A percentile compares a stretch with the other conserved stretches of the same genome.
Evolutionary conservation across 1,140 invertebrate species (phyloP).

Genomic region (Drosophila kikkawai): DNA sequence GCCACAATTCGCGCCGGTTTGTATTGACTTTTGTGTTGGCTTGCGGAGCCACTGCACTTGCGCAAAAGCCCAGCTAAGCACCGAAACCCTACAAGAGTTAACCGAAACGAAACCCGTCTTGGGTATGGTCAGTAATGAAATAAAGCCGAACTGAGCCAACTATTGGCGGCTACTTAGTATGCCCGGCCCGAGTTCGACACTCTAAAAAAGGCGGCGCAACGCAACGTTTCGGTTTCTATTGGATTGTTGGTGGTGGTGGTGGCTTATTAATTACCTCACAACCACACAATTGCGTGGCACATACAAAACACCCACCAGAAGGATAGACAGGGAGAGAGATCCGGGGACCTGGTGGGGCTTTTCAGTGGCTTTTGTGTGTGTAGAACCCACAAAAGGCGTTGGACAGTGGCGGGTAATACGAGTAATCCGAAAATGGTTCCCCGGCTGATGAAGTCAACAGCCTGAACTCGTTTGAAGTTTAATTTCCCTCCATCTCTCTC

Average conservation of each 20-base stretch:
- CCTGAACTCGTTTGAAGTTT: slow-evolving; percentile 46
- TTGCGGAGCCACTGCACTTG: slow-evolving; percentile 44
- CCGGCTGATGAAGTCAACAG: slow-evolving; percentile 65
- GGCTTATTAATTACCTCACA: slow-evolving; percentile 81
- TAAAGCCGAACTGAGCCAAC: slow-evolving; percentile 47
- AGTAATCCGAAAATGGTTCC: slow-evolving; percentile 78
- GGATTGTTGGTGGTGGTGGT: slow-evolving; percentile 48
- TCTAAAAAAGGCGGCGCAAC: slow-evolving; percentile 32
- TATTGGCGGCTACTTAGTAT: slow-evolving; percentile 67
- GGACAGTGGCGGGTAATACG: slow-evolving; percentile 65
- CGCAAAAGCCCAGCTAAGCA: slow-evolving; percentile 38
- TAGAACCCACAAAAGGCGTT: slow-evolving; percentile 79
- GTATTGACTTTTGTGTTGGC: slow-evolving; percentile 28
- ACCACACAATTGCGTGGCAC: slow-evolving; percentile 76
- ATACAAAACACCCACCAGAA: slow-evolving; percentile 61
- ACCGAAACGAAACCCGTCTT: slow-evolving; percentile 73
- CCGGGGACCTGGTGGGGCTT: neutral
- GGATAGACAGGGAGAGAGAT: neutral
- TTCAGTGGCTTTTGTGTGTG: slow-evolving; percentile 24
- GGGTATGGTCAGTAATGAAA: slow-evolving; percentile 78
- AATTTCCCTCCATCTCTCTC: slow-evolving; percentile 31
- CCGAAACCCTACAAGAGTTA: slow-evolving; percentile 50
- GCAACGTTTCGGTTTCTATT: slow-evolving; percentile 73
- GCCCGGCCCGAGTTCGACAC: slow-evolving; percentile 62
- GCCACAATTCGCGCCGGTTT: slow-evolving; percentile 14